Conservation (phyloP, 23 tunicate species). For the Ciona savignyi region DNA sequence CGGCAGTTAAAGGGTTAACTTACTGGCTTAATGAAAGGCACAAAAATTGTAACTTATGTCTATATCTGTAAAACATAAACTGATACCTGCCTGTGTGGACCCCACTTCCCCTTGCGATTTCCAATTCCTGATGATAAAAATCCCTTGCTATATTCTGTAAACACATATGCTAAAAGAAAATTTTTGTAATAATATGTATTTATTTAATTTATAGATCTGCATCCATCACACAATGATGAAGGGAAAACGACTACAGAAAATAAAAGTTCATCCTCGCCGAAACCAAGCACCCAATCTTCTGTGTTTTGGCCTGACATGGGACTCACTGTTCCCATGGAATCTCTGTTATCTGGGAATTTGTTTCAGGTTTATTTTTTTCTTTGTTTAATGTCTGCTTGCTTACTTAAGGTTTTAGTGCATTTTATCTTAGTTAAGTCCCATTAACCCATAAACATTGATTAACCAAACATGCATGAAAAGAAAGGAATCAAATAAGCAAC, state of each 20-base stretch:
- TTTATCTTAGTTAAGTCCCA: too few relatives aligned
- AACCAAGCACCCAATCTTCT: conserved; percentile 9
- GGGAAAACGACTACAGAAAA: background rate
- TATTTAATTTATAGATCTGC: background rate
- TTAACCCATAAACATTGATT: too few relatives aligned
- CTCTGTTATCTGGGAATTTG: conserved; percentile 13
- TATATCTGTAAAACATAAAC: too few relatives aligned
- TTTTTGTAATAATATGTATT: background rate
- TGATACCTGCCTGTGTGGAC: background rate
- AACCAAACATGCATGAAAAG: too few relatives aligned
- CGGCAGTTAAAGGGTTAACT: too few relatives aligned
- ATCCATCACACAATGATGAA: background rate
- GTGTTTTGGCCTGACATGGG: conserved; percentile 41
- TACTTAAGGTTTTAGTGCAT: too few relatives aligned
- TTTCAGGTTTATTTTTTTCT: conserved; percentile 60
- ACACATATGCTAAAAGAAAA: background rate
- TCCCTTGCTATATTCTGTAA: background rate
- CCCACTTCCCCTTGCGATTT: background rate
- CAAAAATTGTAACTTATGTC: too few relatives aligned
- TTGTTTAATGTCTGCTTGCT: too few relatives aligned
- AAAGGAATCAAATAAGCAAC: too few relatives aligned
- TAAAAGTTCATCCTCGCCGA: background rate
- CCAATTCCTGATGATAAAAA: background rate
- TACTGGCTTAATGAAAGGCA: too few relatives aligned
- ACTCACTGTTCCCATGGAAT: conserved; percentile 60